Base-by-base conservation (phyloP, 2,113 vertebrate genomes). In the Rhynchomys soricoides region DNA sequence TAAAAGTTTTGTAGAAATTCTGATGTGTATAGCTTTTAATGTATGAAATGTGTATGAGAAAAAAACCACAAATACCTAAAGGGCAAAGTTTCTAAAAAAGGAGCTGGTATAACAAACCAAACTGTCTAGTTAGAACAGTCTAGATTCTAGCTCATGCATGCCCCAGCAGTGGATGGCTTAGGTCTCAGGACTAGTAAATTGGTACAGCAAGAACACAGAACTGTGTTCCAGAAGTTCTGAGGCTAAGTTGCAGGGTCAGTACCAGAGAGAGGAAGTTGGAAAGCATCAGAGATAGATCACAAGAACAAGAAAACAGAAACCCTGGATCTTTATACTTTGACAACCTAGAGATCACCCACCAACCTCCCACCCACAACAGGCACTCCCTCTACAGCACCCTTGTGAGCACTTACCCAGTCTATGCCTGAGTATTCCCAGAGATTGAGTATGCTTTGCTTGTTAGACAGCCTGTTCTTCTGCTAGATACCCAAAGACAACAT, bases 251-350 rank as follows among this genome's bases (percentile, higher is more conserved):
- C 68, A 75, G 78, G 55, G 83, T 75, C 34, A 90, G 64, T 52
- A 71, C 90, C 92, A 85, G 70, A 90, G 90, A 92, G 96, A 96
- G 87, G 95, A 96, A 94, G 70, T 43, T 89, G 92, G 89, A 82
- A 37, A 22, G 57, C 34, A 37, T 71, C 93, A 78, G 52, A 26
- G 62, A 81, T 92, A 95, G 71, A 71, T 91, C 43, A 48, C 55
- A 3, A 3, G 82, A 71, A 40, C 22, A 83, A 93, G 48, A 88
- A 90, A 64, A 26, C 37, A 79, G 93, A 94, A 95, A 92, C 59
- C 52, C 17, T 50, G 50, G 48, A 17, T 37, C 71, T 64, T 77
- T 78, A n/a, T 43, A 1, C 57, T 43, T 40, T 75, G 37, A 52
- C 83, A 89, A 34, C 78, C 64, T 31, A 40, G 78, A 94, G 73